phyloP scores from a whole-genome alignment of 2,888 invertebrate genomes.

The Mythimna pallens region DNA sequence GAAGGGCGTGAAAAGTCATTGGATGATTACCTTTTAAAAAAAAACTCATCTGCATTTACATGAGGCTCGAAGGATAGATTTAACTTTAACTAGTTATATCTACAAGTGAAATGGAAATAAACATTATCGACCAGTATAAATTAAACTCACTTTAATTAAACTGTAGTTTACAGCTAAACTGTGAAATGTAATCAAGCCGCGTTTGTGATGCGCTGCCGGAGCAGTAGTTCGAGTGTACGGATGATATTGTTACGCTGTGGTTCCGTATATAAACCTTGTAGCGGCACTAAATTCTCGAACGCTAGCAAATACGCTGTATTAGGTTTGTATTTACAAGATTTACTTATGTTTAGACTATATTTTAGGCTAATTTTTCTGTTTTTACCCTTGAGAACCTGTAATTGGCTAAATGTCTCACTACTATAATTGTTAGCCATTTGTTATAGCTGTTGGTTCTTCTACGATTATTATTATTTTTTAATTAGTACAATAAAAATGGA shows the following conservation, averaged over 20 bases:
- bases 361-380: no score
- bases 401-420: no score
- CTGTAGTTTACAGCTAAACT: neutral
- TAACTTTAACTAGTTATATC: neutral
- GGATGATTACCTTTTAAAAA: no score
- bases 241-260: neutral
- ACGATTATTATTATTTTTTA: no score
- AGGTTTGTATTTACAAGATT: neutral
- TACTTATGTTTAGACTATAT: neutral
- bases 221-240: neutral
- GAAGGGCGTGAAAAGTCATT: no score
- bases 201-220: neutral
- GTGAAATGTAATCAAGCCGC: constrained; percentile 1
- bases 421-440: no score
- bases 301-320: neutral
- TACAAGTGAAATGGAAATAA: neutral
- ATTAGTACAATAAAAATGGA: no score
- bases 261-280: neutral
- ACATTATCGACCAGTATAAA: neutral
- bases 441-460: no score
- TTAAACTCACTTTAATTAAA: neutral
- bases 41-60: no score
- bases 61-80: no score
- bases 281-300: neutral
- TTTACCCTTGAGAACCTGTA: no score